Evolutionary conservation across 2,797 vertebrate genomes (phyloP), one percentile per base, ranked within the genome.

Genomic region (Sylvia borin): DNA sequence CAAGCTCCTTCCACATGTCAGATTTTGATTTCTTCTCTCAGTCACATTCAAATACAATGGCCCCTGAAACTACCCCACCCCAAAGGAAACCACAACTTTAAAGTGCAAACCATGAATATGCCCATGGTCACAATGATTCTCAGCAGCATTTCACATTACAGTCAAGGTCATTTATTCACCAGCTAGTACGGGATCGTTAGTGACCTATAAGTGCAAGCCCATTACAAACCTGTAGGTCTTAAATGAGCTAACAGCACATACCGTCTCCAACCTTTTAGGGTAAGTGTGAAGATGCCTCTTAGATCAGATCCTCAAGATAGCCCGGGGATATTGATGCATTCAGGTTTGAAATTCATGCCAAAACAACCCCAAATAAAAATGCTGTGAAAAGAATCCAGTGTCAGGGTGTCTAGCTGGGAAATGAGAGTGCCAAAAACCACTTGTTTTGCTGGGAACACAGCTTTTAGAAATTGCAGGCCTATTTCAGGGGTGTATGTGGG

Each of bases 291-390:
- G 80, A 85, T 90, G 85, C 74, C 94, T 96, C 94, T 96, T 90
- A 95, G 95, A 95, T 97, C 96, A 97, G 90, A 93, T 95, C 85
- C 95, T 96, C 60, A 90, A 95, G 94, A 96, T 95, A 97, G 94
- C 93, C 94, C 68, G 40, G 17, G 66, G 85, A 73, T 76, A 92
- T 71, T 50, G 60, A 85, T 90, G 88, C 74, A 74, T 85, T 92
- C 67, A 71, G 80, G 34, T 92, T 86, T 94, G 79, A 84, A 90
- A 94, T 74, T 82, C 88, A 65, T 86, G 74, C 85, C 93, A 93
- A 88, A 96, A 90, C 42, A 90, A 74, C 13, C 47, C 38, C 78
- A 85, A 80, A 88, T 75, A 67, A 94, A 95, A 95, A 82, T 67
- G 70, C 24, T 53, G 32, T 40, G 58, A 68, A 95, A 90, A 86